Evolutionary conservation across 1,140 invertebrate species (phyloP), one percentile per base, ranked within the genome.

Genomic region (Drosophila bipectinata): DNA sequence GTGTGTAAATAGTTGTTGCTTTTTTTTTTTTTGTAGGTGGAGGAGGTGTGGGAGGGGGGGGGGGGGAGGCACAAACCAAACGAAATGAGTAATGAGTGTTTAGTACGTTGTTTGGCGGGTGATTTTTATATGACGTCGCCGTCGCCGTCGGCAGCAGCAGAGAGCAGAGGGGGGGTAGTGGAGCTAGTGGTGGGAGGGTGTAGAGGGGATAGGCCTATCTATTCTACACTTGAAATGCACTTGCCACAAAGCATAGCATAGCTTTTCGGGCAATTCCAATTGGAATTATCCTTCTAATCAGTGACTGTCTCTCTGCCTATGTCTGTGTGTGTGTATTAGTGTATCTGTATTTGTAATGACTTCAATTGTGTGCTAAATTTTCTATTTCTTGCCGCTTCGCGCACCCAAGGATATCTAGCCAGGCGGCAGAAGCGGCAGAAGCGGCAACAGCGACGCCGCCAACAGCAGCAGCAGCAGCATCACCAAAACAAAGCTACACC

Each of bases 361-460:
- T 81, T 81, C 67, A 81, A 83, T 83, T 83, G 80, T 83, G 80
- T 84, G 80, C 76, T 84, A 84, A 84, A 78, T 81, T 84, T 84
- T 79, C 67, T 84, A 81, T 83, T 83, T 74, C 69, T 79, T 78
- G n/a, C 28, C 15, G 39, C 39, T 14, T 57, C 14, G 45, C 18
- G 18, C 18, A 18, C 18, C 18, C 18, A 18, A 18, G 18, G 18
- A 18, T 18, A 18, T 18, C 18, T 41, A n/a, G 8, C 10, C 28
- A 30, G 28, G 28, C 28, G 28, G 28, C 28, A 4, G 28, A 6
- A 7, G 28, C 21, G 1, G 18, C 18, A 18, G 18, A 1, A 18
- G 18, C 18, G 18, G 18, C 18, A 18, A 1, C 18, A 18, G 18
- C 18, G 18, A 18, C 18, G 28, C 4, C 6, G 28, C 4, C 5